These are phyloP conservation scores for Anabacerthia variegaticeps DNA, from an alignment of 2,797 vertebrate genomes.

Conservation along the genomic window DNA sequence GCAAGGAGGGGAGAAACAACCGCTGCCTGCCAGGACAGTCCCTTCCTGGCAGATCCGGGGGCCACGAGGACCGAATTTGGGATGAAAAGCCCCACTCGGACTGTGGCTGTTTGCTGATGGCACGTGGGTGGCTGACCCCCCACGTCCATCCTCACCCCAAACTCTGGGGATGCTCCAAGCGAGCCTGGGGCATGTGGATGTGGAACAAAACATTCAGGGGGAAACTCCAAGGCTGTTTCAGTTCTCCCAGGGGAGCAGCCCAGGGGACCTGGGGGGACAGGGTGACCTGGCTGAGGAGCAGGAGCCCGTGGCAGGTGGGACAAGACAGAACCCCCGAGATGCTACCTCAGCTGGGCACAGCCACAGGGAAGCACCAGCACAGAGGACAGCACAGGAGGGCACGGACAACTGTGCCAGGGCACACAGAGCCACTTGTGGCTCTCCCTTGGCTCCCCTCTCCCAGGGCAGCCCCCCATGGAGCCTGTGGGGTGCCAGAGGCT, in stretches of 20 bases:
- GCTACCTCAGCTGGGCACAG: neutral
- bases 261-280: neutral
- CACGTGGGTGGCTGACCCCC: neutral
- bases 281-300: neutral
- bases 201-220: fast-evolving
- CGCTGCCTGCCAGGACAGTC: fast-evolving
- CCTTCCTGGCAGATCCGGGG: neutral
- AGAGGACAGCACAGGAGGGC: fast-evolving
- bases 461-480: neutral
- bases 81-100: neutral
- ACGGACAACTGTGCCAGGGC: neutral
- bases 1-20: neutral
- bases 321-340: neutral
- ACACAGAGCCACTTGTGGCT: fast-evolving
- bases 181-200: fast-evolving
- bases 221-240: fast-evolving
- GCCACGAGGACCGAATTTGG: neutral
- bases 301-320: neutral
- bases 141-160: neutral
- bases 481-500: neutral
- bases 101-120: fast-evolving
- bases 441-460: neutral
- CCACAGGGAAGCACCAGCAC: too few relatives aligned
- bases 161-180: fast-evolving
- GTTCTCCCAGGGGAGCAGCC: neutral